Evolutionary conservation across 2,888 invertebrate genomes (phyloP), one percentile per base, ranked within the genome.

Genomic region (Agrilus cyanescens): DNA sequence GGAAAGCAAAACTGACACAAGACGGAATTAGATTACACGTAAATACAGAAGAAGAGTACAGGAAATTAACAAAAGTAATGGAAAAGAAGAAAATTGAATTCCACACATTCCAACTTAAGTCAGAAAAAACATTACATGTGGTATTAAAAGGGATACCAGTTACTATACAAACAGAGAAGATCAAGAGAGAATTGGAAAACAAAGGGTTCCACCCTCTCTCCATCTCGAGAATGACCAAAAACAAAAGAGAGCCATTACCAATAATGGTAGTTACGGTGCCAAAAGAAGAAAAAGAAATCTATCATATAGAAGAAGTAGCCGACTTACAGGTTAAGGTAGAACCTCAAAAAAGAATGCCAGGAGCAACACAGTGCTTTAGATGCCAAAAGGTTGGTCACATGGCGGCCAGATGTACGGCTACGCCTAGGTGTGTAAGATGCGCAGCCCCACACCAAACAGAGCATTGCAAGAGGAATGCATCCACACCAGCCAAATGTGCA

Each of bases 371-470:
- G 35, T 41, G 41, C 13, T 35, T 35, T 10, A 7, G 41, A 10
- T 41, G 41, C 20, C 40, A 40, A 16, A 7, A 29, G 34, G 33
- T 13, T 25, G 25, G 40, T 3, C 40, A 40, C 40, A 18, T 34
- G 7, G 35, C 34, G 15, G 12, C 12, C 20, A 30, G 35, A 35
- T 41, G 41, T 16, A 34, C 25, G 3, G 34, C 41, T n/a, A 29
- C n/a, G 4, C 30, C 25, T 12, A 14, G 29, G 29, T 20, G 41
- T 25, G 14, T 25, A 12, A 25, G 32, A 33, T 29, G 35, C 25
- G 12, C 41, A 34, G 12, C 35, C 25, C 4, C 29, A 14, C n/a
- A 30, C 25, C 14, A 35, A 35, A 29, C 35, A 4, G 4, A 12
- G 18, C 4, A 40, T 20, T n/a, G 12, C n/a, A 7, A 35, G 3